Evolutionary conservation across 2,113 vertebrate genomes (phyloP), one percentile per base, ranked within the genome.

Genomic region (Lagenorhynchus albirostris): DNA sequence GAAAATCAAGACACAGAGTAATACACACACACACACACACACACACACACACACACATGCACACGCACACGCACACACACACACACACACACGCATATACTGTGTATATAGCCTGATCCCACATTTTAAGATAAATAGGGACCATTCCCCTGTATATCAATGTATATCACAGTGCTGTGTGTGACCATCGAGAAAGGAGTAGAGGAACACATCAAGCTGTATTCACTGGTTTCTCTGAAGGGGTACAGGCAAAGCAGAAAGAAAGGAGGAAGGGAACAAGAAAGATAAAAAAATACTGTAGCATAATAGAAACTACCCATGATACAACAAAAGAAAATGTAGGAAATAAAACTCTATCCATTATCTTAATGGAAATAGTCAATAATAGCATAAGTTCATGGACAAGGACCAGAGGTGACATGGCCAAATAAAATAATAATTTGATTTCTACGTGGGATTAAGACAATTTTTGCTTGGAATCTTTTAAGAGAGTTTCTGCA

Each of bases 401-500:
- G 55, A 65, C 77, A 90, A 63, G 89, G 26, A 70, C 50, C 41
- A 53, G 17, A 76, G 25, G 53, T 23, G 20, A 21, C 60, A n/a
- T 2, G 23, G 21, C 41, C 58, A n/a, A 73, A 79, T 73, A 67
- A 87, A 95, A 68, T 18, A 74, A 70, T 79, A 8, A 53, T 23
- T 73, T 95, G 23, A 31, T 76, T 81, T 94, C 67, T 62, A 73
- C 17, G 23, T n/a, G 62, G 17, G 17, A 79, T 31, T 90, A 31
- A 23, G 21, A 67, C 6, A 67, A 38, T 33, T 95, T 83, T 82
- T 36, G 29, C 67, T 53, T 86, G 29, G 44, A 81, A 41, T 13
- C 73, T 95, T 97, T 25, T 73, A 85, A 81, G 17, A 91, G n/a
- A 77, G 12, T 79, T 84, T 91, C 76, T 94, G 21, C 31, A 94